Percentiles rank a stretch among this genome's conserved stretches.
phyloP scores from a whole-genome alignment of 1,140 invertebrate genomes.

The Nomia melanderi region DNA sequence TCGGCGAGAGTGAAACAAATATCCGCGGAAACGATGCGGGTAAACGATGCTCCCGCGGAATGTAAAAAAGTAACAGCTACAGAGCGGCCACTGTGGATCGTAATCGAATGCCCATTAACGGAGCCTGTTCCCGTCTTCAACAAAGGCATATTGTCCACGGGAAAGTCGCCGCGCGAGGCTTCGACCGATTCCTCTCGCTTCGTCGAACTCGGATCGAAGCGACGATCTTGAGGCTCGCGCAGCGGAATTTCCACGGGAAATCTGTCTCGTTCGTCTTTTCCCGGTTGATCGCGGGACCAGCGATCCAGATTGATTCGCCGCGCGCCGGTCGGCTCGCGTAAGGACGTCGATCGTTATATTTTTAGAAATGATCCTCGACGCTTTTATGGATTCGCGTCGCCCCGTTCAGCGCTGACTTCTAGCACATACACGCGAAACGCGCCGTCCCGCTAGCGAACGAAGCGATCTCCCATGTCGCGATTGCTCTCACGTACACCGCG shows the following conservation, averaged over 20 bases:
- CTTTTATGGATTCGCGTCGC: conserved; percentile 56
- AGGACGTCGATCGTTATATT: conserved; percentile 58
- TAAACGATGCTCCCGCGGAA: conserved; percentile 6
- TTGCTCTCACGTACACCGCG: too few species aligned
- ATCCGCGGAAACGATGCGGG: neutral
- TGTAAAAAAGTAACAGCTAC: conserved; percentile 5
- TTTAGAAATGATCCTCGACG: conserved; percentile 64
- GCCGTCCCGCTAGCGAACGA: too few species aligned
- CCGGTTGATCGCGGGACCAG: neutral
- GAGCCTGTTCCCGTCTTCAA: neutral
- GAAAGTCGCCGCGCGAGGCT: conserved; percentile 5
- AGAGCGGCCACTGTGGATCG: conserved; percentile 19
- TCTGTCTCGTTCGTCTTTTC: conserved; percentile 31
- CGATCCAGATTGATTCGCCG: conserved; percentile 48
- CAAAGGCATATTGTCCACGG: conserved; percentile 48
- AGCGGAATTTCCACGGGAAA: conserved; percentile 9
- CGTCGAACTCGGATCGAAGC: neutral
- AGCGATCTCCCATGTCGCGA: neutral
- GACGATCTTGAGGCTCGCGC: neutral
- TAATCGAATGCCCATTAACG: conserved; percentile 19
- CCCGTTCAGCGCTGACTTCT: neutral
- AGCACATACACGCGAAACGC: conserved; percentile 2
- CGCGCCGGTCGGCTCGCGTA: conserved; percentile 5
- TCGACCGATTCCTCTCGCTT: conserved; percentile 34
- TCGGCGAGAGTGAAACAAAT: neutral